phyloP scores from a whole-genome alignment of 2,888 invertebrate species.

The Acanthococcus lagerstroemiae region DNA sequence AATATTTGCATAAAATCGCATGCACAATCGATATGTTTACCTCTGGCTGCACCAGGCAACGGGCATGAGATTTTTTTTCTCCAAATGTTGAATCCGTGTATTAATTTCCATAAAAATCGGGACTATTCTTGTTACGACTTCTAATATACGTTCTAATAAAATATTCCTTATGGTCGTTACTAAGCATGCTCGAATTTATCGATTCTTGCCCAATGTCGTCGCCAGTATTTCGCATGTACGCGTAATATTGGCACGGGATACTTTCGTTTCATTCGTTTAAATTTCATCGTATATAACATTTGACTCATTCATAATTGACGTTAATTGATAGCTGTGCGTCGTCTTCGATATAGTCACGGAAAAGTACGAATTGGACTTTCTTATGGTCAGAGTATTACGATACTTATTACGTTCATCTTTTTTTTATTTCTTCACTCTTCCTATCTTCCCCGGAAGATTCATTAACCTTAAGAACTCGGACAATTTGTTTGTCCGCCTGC shows the following conservation, averaged over 20 bases:
- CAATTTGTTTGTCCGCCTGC: not conserved
- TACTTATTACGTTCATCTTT: not conserved
- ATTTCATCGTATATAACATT: not conserved
- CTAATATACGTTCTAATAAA: too few species aligned
- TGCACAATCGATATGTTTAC: too few species aligned
- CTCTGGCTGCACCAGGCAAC: too few species aligned
- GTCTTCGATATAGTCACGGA: not conserved
- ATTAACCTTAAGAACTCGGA: not conserved
- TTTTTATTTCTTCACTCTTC: not conserved
- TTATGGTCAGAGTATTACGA: not conserved
- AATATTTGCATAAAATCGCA: too few species aligned
- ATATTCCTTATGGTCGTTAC: too few species aligned
- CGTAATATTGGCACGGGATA: too few species aligned
- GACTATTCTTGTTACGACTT: too few species aligned
- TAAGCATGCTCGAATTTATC: not conserved
- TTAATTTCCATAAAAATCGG: too few species aligned
- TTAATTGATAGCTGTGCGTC: not conserved
- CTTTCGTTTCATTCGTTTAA: not conserved
- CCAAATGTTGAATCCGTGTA: too few species aligned
- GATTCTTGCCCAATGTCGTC: not conserved
- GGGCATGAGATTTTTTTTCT: too few species aligned
- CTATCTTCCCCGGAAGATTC: not conserved
- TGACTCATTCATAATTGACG: not conserved
- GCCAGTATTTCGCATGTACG: not conserved
- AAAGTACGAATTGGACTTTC: not conserved